phyloP scores from a whole-genome alignment of 2,888 invertebrate genomes.

The Eupithecia subumbrata region DNA sequence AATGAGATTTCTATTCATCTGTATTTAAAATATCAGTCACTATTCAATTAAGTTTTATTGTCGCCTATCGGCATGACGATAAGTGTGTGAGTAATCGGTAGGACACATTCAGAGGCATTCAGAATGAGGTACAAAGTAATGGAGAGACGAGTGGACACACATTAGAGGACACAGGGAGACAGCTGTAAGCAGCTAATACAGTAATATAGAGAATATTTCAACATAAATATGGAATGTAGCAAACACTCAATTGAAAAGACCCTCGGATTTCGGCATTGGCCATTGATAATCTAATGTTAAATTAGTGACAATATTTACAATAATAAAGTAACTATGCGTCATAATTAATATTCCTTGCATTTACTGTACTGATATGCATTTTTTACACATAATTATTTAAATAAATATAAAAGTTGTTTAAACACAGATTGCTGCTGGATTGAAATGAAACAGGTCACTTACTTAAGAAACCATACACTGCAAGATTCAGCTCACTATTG shows the following conservation, averaged over 20 bases:
- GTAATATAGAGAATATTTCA: slow-evolving; percentile 78
- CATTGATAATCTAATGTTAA: slow-evolving; percentile 78
- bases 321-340: slow-evolving; percentile 80
- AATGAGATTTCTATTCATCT: slow-evolving; percentile 76
- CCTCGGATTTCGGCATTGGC: slow-evolving; percentile 74
- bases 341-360: slow-evolving; percentile 78
- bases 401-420: slow-evolving; percentile 84
- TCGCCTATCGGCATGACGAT: slow-evolving; percentile 51
- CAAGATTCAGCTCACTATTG: slow-evolving; percentile 72
- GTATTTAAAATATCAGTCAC: slow-evolving; percentile 71
- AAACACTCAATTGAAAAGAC: slow-evolving; percentile 82
- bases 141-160: slow-evolving; percentile 3
- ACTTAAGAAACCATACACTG: slow-evolving; percentile 78
- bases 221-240: slow-evolving; percentile 84
- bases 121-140: slow-evolving; percentile 14
- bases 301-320: slow-evolving; percentile 82
- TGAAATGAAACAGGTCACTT: slow-evolving; percentile 79
- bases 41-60: slow-evolving; percentile 54
- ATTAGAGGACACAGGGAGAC: slow-evolving; percentile 33
- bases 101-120: slow-evolving; percentile 22
- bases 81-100: slow-evolving; percentile 40
- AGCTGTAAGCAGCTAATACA: slow-evolving; percentile 60
- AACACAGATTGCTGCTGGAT: slow-evolving; percentile 81
- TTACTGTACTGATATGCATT: slow-evolving; percentile 82
- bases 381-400: slow-evolving; percentile 67